Conservation (phyloP, 2,797 vertebrate species). For the Okamejei kenojei region DNA sequence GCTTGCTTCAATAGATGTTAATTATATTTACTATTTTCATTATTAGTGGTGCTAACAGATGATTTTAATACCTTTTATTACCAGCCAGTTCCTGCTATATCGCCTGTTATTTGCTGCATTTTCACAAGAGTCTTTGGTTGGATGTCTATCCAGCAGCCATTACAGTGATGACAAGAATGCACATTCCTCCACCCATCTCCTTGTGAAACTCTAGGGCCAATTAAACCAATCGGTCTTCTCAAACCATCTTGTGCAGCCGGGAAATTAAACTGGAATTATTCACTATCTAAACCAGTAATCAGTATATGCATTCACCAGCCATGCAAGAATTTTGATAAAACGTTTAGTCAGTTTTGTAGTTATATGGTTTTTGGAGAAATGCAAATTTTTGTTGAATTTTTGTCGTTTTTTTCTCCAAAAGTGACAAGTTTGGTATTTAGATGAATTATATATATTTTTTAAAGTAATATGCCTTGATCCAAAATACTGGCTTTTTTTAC, state of each 20-base stretch:
- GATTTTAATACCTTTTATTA: not conserved
- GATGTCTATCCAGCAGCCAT: not conserved
- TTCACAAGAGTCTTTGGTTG: not conserved
- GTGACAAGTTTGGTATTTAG: no score
- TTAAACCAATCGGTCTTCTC: not conserved
- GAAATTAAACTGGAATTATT: not conserved
- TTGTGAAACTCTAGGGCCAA: not conserved
- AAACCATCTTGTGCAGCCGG: not conserved
- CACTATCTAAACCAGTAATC: constrained; percentile 40
- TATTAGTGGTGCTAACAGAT: not conserved
- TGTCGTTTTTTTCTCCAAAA: no score
- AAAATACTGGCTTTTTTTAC: no score
- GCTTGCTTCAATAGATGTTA: not conserved
- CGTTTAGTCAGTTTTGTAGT: no score
- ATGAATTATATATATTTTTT: no score
- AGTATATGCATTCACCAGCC: not conserved
- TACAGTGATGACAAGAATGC: not conserved
- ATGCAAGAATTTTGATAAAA: not conserved
- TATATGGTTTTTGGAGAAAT: no score
- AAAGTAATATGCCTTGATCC: no score
- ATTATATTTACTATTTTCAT: not conserved
- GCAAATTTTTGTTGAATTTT: no score
- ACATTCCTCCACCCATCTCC: not conserved
- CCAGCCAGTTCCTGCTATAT: not conserved
- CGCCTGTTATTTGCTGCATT: no score